A percentile compares a stretch with the other conserved stretches of the same genome.
Evolutionary conservation across 2,888 invertebrate species (phyloP).

Genomic region (Drymonia ruficornis): DNA sequence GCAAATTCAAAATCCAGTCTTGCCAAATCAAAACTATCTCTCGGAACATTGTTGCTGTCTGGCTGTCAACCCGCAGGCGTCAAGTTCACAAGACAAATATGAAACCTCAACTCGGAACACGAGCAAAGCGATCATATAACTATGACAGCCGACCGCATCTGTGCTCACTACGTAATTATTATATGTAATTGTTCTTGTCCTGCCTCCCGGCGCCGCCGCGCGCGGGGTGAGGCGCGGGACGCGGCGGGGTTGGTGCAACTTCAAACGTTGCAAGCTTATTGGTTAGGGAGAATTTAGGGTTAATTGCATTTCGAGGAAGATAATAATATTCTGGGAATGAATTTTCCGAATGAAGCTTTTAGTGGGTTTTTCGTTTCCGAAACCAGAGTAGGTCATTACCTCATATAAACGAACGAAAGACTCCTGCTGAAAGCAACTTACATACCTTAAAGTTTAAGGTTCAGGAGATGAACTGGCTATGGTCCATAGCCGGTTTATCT

Average conservation of each 20-base stretch:
- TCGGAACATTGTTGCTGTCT: not conserved
- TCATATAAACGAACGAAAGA: too few relatives aligned
- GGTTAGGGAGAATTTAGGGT: not conserved
- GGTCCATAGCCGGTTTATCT: too few relatives aligned
- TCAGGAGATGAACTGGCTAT: too few relatives aligned
- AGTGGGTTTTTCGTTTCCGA: too few relatives aligned
- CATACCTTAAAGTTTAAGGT: too few relatives aligned
- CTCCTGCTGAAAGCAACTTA: too few relatives aligned
- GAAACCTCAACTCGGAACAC: conserved; percentile 13
- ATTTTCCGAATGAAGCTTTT: not conserved
- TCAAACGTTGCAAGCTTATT: conserved; percentile 2
- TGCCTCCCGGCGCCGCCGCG: conserved; percentile 20
- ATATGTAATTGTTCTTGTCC: conserved; percentile 33
- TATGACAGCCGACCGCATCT: conserved; percentile 18
- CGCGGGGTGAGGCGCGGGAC: too few relatives aligned
- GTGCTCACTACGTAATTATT: conserved; percentile 27
- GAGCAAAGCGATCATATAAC: conserved; percentile 20
- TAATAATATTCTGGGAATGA: not conserved
- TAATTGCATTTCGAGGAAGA: not conserved
- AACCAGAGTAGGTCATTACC: too few relatives aligned
- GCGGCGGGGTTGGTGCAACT: conserved; percentile 11
- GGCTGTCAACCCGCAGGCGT: not conserved
- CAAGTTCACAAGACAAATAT: not conserved
- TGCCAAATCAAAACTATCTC: too few relatives aligned
- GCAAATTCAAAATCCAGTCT: too few relatives aligned